Evolutionary conservation across 2,797 vertebrate genomes (phyloP).

Genomic region (Meda fulgida): DNA sequence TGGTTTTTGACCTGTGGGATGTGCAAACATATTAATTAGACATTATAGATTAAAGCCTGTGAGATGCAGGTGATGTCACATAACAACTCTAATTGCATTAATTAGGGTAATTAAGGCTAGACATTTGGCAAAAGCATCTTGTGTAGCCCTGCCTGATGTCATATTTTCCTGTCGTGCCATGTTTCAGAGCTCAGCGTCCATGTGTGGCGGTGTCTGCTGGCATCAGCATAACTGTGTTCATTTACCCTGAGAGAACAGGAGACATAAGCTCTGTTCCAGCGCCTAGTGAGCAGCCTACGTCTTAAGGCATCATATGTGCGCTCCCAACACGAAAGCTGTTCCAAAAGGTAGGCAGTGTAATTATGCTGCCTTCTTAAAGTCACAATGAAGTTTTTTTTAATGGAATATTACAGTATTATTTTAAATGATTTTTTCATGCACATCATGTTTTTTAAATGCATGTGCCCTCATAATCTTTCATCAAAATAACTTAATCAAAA

Average conservation of each 20-base stretch:
- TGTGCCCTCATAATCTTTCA: background rate
- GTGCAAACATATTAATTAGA: slow-evolving; percentile 33
- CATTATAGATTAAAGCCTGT: slow-evolving; percentile 47
- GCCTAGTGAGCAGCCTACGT: slow-evolving; percentile 21
- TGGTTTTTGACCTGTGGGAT: slow-evolving; percentile 17
- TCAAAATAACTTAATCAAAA: background rate
- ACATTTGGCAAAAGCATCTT: slow-evolving; percentile 67
- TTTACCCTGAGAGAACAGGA: slow-evolving; percentile 41
- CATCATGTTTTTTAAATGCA: background rate
- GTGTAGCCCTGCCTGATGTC: slow-evolving; percentile 54
- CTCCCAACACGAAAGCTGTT: background rate
- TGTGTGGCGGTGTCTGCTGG: slow-evolving; percentile 49
- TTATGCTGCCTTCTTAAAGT: background rate
- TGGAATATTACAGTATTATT: background rate
- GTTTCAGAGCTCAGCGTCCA: slow-evolving; percentile 41
- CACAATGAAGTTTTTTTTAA: background rate
- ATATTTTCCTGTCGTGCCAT: slow-evolving; percentile 54
- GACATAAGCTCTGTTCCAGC: slow-evolving; percentile 23
- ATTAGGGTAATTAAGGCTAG: slow-evolving; percentile 84
- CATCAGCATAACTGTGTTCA: slow-evolving; percentile 44
- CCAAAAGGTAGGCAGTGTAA: background rate
- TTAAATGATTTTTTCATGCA: background rate
- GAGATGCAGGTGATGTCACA: slow-evolving; percentile 77
- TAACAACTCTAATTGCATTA: slow-evolving; percentile 80
- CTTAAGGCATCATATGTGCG: slow-evolving; percentile 2